Percentiles rank a stretch among this genome's conserved stretches.
Conservation (phyloP, 1,140 invertebrate genomes). For the Pseudomyrmex dendroicus region DNA sequence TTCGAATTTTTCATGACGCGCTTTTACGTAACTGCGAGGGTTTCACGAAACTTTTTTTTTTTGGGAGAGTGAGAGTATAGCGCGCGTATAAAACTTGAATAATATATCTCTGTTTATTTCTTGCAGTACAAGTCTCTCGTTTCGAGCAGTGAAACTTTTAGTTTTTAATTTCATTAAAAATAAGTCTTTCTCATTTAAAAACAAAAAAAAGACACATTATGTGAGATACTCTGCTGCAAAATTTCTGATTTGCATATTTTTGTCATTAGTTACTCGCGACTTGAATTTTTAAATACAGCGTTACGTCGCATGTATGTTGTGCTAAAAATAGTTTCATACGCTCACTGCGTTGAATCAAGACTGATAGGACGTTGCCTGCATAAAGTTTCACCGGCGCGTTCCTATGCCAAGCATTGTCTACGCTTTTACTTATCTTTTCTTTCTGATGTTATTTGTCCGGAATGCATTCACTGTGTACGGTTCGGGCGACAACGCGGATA, state of each 20-base stretch:
- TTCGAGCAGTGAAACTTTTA: too few species aligned
- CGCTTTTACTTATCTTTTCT: slow-evolving; percentile 78
- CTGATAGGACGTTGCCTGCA: not conserved
- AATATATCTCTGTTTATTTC: too few species aligned
- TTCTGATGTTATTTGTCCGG: slow-evolving; percentile 76
- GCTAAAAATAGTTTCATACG: not conserved
- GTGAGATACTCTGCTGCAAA: not conserved
- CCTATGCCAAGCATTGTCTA: slow-evolving; percentile 73
- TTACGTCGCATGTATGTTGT: too few species aligned
- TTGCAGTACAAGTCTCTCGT: too few species aligned
- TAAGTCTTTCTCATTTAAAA: too few species aligned
- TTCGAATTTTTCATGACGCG: slow-evolving; percentile 40
- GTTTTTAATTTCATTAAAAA: too few species aligned
- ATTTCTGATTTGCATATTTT: not conserved
- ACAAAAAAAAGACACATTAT: not conserved
- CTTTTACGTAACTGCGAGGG: not conserved
- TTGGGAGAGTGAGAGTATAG: too few species aligned
- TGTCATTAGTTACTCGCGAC: not conserved
- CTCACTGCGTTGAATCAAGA: not conserved
- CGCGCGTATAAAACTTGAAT: too few species aligned
- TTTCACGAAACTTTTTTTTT: not conserved
- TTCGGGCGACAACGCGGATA: slow-evolving; percentile 15
- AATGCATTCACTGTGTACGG: slow-evolving; percentile 56
- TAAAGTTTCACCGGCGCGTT: slow-evolving; percentile 46
- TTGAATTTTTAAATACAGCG: not conserved